Evolutionary conservation across 2,888 invertebrate genomes (phyloP).

Genomic region (Rugalucina vietnamica): DNA sequence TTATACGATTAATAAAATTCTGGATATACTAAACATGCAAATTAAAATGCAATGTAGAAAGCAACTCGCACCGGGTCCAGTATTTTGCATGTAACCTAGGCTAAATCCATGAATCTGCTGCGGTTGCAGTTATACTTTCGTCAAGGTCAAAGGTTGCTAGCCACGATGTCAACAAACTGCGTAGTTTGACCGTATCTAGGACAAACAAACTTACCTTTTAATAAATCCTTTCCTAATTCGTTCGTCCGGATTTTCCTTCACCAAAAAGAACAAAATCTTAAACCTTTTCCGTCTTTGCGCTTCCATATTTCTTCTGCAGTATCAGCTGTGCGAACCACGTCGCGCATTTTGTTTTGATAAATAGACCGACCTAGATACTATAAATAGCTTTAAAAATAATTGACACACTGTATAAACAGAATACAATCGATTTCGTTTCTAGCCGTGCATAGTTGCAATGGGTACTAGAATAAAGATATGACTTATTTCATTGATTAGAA

Average conservation of each 20-base stretch:
- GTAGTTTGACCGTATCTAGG: too few relatives aligned
- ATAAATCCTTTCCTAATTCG: background rate
- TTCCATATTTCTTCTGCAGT: background rate
- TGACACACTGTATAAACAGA: background rate
- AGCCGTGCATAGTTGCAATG: background rate
- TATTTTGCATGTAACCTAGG: too few relatives aligned
- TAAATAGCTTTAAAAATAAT: background rate
- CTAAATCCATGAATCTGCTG: too few relatives aligned
- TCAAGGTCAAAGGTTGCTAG: too few relatives aligned
- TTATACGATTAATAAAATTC: too few relatives aligned
- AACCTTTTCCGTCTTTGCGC: slow-evolving; percentile 7
- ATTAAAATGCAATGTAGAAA: too few relatives aligned
- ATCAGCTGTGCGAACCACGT: background rate
- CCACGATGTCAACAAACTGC: too few relatives aligned
- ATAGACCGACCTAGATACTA: background rate
- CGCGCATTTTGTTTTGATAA: background rate
- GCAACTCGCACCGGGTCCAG: too few relatives aligned
- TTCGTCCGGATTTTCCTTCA: slow-evolving; percentile 11
- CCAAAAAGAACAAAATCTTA: slow-evolving; percentile 26
- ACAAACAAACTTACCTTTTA: background rate
- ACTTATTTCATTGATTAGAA: too few relatives aligned
- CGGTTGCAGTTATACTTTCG: too few relatives aligned
- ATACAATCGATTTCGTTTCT: background rate
- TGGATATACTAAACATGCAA: too few relatives aligned
- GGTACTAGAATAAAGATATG: too few relatives aligned